Conservation (phyloP, 2,797 vertebrate species). For the Spondyliosoma cantharus region DNA sequence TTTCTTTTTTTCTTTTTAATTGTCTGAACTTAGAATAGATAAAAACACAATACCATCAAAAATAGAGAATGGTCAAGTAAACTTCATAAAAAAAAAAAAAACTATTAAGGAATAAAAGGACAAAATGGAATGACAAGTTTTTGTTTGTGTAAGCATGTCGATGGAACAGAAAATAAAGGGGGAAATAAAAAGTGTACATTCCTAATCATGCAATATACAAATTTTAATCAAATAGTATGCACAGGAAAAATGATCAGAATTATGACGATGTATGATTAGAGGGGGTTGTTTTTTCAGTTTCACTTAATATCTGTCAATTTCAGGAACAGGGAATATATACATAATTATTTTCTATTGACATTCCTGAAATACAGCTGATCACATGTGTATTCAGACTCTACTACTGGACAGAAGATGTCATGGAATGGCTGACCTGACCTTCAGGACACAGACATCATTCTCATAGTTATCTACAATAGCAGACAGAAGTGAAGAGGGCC, state of each 20-base stretch:
- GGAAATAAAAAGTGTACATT: conserved; percentile 79
- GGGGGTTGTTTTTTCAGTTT: conserved; percentile 49
- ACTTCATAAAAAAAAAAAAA: conserved; percentile 63
- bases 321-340: conserved; percentile 59
- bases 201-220: conserved; percentile 84
- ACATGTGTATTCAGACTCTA: conserved; percentile 63
- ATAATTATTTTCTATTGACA: conserved; percentile 66
- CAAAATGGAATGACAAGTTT: conserved; percentile 76
- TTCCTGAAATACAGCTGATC: conserved; percentile 71
- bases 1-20: conserved; percentile 62
- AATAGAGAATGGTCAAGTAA: conserved; percentile 66
- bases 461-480: conserved; percentile 70
- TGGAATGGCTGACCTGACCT: conserved; percentile 63
- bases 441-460: conserved; percentile 65
- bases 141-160: conserved; percentile 64
- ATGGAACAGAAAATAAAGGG: conserved; percentile 43
- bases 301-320: conserved; percentile 53
- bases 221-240: conserved; percentile 79
- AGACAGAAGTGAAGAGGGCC: conserved; percentile 61
- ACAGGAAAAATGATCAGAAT: conserved; percentile 74
- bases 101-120: conserved; percentile 32
- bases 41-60: conserved; percentile 82
- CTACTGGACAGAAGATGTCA: conserved; percentile 59
- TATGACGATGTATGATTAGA: conserved; percentile 62
- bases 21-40: conserved; percentile 73